Evolutionary conservation across 2,113 vertebrate species (phyloP).

Genomic region (Aptenodytes patagonicus): DNA sequence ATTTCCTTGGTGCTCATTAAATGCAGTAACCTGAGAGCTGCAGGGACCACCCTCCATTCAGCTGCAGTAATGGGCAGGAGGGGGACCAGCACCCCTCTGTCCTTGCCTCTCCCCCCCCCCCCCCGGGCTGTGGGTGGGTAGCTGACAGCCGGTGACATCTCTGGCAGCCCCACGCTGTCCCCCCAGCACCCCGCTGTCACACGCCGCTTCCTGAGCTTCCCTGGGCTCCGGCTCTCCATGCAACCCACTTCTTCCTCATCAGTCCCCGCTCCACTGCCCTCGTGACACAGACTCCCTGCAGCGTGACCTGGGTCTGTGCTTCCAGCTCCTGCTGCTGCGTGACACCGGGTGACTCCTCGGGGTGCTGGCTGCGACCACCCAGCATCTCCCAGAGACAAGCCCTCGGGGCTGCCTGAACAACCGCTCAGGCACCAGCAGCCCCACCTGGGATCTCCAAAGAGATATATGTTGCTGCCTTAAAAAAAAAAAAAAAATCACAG

Average conservation of each 20-base stretch:
- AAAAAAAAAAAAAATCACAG: neutral
- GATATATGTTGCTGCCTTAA: neutral
- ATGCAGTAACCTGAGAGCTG: neutral
- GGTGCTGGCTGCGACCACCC: neutral
- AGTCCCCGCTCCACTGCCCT: neutral
- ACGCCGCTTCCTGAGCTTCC: neutral
- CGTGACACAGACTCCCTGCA: neutral
- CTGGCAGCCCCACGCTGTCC: neutral
- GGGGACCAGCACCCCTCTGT: neutral
- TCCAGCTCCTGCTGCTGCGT: neutral
- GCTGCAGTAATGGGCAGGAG: neutral
- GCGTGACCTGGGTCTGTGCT: neutral
- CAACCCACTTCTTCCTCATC: neutral
- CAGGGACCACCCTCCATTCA: too few relatives aligned
- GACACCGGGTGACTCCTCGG: neutral
- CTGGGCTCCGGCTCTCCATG: neutral
- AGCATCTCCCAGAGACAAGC: neutral
- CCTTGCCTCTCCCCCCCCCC: neutral
- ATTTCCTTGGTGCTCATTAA: neutral
- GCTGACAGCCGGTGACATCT: neutral
- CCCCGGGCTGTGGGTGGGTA: neutral
- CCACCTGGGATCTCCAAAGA: neutral
- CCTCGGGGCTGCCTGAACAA: accelerated
- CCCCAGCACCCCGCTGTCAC: neutral
- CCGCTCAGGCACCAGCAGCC: neutral